A percentile compares a stretch with the other conserved stretches of the same genome.
Conservation (phyloP, 2,888 invertebrate species). For the Psylliodes chrysocephalus region DNA sequence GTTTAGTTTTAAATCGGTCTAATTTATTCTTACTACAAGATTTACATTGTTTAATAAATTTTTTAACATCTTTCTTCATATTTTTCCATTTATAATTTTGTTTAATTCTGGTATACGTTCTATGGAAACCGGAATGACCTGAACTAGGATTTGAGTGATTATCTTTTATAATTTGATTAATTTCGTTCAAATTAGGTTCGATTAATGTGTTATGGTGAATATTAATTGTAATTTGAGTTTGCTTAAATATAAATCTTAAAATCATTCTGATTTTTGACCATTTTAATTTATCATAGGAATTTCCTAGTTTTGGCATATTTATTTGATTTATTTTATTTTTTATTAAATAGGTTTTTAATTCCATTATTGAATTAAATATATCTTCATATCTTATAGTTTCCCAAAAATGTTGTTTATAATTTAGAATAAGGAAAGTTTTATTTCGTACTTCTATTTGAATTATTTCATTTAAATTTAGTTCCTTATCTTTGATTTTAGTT, state of each 20-base stretch:
- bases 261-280: constrained; percentile 7
- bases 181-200: not conserved
- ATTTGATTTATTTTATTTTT: not conserved
- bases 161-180: not conserved
- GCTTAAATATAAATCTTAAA: not conserved
- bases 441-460: not conserved
- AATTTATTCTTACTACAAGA: constrained; percentile 40
- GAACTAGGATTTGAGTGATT: constrained; percentile 22
- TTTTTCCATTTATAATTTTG: constrained; percentile 46
- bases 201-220: not conserved
- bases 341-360: not conserved
- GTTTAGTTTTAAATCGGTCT: not conserved
- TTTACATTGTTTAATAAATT: constrained; percentile 44
- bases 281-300: constrained; percentile 7
- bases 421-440: not conserved
- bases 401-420: constrained; percentile 7
- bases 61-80: constrained; percentile 43
- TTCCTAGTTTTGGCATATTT: not conserved
- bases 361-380: not conserved
- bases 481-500: not conserved
- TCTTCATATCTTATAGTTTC: not conserved
- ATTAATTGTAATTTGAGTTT: not conserved
- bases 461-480: not conserved
- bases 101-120: constrained; percentile 44
- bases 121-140: constrained; percentile 49